Evolutionary conservation across 23 tunicate genomes (phyloP).

Genomic region (Pegea sp.): DNA sequence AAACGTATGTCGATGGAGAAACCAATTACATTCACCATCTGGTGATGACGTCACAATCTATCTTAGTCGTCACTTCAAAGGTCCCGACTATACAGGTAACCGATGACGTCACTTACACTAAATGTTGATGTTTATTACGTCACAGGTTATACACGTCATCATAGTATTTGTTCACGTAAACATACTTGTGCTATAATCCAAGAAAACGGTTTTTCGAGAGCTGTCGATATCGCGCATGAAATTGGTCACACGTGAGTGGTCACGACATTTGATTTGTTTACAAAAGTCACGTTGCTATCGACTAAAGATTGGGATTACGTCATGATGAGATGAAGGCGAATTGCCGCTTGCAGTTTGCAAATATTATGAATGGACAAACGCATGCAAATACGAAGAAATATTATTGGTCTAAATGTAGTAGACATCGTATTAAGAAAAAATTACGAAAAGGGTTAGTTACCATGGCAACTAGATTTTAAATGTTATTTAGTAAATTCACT

Average conservation of each 20-base stretch:
- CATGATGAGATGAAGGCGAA: not conserved
- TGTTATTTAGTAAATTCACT: too few relatives aligned
- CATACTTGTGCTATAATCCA: not conserved
- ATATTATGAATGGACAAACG: not conserved
- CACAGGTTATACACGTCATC: not conserved
- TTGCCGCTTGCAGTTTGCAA: not conserved
- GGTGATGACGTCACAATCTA: not conserved
- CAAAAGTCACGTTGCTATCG: not conserved
- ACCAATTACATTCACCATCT: not conserved
- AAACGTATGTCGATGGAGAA: conserved; percentile 1
- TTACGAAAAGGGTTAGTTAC: not conserved
- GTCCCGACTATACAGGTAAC: not conserved
- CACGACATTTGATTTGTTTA: too few relatives aligned
- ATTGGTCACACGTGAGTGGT: not conserved
- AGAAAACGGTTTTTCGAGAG: not conserved
- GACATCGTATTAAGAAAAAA: not conserved
- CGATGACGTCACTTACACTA: too few relatives aligned
- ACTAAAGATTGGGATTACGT: not conserved
- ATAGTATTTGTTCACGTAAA: not conserved
- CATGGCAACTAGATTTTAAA: too few relatives aligned
- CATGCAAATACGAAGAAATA: not conserved
- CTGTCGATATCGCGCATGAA: not conserved
- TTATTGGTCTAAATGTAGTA: not conserved
- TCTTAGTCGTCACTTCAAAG: not conserved
- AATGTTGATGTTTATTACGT: too few relatives aligned